These are phyloP conservation scores for Eulithis prunata DNA, from an alignment of 2,888 invertebrate species.

Conservation along the genomic window DNA sequence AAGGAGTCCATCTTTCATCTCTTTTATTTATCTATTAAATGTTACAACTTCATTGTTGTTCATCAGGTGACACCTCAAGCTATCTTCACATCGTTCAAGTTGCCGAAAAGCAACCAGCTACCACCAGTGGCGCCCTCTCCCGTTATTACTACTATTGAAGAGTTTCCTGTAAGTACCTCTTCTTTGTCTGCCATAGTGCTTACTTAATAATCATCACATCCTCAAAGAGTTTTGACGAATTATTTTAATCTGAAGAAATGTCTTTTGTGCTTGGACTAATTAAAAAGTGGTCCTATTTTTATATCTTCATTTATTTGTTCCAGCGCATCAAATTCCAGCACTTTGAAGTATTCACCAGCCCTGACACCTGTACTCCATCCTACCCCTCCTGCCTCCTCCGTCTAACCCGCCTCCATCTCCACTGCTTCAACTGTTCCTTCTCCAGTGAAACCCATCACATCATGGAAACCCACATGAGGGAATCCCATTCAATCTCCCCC, in stretches of 20 bases:
- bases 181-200: too few relatives aligned
- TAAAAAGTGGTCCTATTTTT: too few relatives aligned
- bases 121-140: constrained; percentile 72
- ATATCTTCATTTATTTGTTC: constrained; percentile 2
- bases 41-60: too few relatives aligned
- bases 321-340: constrained; percentile 86
- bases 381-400: constrained; percentile 90
- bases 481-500: constrained; percentile 92
- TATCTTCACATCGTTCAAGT: constrained; percentile 96
- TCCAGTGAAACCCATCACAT: constrained; percentile 91
- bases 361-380: constrained; percentile 86
- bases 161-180: constrained; percentile 72
- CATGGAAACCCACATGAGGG: constrained; percentile 92
- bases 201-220: too few relatives aligned
- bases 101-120: constrained; percentile 88
- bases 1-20: too few relatives aligned
- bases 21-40: too few relatives aligned
- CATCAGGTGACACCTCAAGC: constrained; percentile 91
- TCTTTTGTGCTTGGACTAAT: not conserved
- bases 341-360: constrained; percentile 85
- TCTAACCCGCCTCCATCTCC: constrained; percentile 89
- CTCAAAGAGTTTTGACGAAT: too few relatives aligned
- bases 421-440: constrained; percentile 95
- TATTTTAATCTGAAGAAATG: not conserved
- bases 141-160: constrained; percentile 73